Evolutionary conservation across 2,888 invertebrate species (phyloP).

Genomic region (Alloscopus bannaensis): DNA sequence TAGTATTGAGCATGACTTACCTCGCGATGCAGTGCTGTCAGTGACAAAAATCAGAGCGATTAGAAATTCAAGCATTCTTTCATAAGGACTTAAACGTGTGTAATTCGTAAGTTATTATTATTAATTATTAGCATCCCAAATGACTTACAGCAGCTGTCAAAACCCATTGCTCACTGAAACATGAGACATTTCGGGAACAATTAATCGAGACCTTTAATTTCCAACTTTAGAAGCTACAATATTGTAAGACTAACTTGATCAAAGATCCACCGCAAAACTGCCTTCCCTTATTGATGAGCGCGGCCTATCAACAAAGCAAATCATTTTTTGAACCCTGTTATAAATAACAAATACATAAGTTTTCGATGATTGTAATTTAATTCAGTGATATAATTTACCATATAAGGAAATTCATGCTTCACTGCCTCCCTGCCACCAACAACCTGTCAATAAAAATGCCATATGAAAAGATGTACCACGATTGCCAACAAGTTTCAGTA

Average conservation of each 20-base stretch:
- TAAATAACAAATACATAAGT: background rate
- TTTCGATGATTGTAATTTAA: background rate
- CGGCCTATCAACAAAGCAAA: too few species aligned
- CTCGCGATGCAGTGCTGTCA: slow-evolving; percentile 58
- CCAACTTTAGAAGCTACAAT: too few species aligned
- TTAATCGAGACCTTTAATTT: too few species aligned
- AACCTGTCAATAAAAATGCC: slow-evolving; percentile 19
- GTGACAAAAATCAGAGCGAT: background rate
- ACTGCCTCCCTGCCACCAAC: slow-evolving; percentile 45
- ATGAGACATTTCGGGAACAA: slow-evolving; percentile 8
- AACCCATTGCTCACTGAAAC: slow-evolving; percentile 80
- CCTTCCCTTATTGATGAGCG: slow-evolving; percentile 86
- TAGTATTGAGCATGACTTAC: slow-evolving; percentile 36
- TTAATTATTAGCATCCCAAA: background rate
- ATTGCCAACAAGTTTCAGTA: too few species aligned
- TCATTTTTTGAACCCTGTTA: too few species aligned
- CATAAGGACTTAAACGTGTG: too few species aligned
- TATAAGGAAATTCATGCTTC: slow-evolving; percentile 39
- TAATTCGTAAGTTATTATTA: too few species aligned
- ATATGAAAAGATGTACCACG: background rate
- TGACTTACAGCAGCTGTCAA: slow-evolving; percentile 92
- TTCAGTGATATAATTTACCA: slow-evolving; percentile 14
- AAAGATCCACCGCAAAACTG: slow-evolving; percentile 89
- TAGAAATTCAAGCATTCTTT: too few species aligned
- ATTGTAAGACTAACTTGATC: slow-evolving; percentile 78